Base-by-base conservation (phyloP, 2,888 invertebrate genomes). In the Agyllia agylla region DNA sequence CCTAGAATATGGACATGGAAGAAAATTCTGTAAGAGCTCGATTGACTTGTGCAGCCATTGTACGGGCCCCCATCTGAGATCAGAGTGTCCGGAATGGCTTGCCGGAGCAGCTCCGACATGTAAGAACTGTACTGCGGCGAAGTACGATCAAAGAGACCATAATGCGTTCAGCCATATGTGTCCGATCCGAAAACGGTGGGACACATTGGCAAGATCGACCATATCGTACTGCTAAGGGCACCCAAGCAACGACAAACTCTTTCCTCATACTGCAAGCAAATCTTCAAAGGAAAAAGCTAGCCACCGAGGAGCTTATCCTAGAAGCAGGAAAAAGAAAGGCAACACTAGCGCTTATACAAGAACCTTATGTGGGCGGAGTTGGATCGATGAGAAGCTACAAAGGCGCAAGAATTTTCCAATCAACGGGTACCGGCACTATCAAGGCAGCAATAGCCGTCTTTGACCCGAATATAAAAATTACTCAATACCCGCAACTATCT, bases 371-470 rank as follows among this genome's bases (percentile, higher is more conserved):
- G 1, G 75, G 75, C 17, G 17, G 8, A 17, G 17, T 5, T 4
- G 24, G 31, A 9, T 13, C 15, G 0, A 75, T 75, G 75, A 75
- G 31, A 24, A 75, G 5, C 31, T 31, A 31, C 31, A 11, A 17
- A 3, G 75, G 75, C 2, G 31, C n/a, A 5, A 75, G 75, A 9
- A 8, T 75, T 2, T 75, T 30, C 31, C 75, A 75, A 13, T 9
- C 1, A 17, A 30, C 3, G 0, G 75, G 31, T 11, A 31, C 24
- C 1, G 84, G 84, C 3, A 81, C 82, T 8, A 88, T 90, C 6
- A 90, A 90, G 30, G 86, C 88, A 5, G 90, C 88, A n/a, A 81
- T 90, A 5, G 84, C 70, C 2, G 78, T 88, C 11, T 83, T 90
- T 42, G 86, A 90, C 31, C 1, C 24, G 3, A 35, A 82, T 9